These are phyloP conservation scores for Poeciliopsis gracilis DNA, from an alignment of 2,797 vertebrate genomes.

Conservation along the genomic window DNA sequence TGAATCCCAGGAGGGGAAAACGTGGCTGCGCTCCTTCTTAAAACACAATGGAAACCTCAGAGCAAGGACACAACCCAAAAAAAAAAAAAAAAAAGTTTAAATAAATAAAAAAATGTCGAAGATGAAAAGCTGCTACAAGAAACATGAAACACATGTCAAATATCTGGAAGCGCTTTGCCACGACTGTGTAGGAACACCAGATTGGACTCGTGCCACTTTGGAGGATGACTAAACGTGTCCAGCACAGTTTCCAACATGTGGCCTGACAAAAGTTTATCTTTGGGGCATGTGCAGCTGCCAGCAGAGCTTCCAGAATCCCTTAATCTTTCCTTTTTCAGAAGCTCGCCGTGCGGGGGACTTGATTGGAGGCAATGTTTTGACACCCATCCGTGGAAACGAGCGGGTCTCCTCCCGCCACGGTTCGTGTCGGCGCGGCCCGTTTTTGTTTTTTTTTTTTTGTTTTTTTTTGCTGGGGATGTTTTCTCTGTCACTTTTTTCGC, in stretches of 20 bases:
- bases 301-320: conserved; percentile 85
- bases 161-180: conserved; percentile 4
- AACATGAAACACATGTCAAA: not conserved
- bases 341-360: conserved; percentile 79
- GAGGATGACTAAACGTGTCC: conserved; percentile 87
- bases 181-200: conserved; percentile 35
- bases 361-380: conserved; percentile 85
- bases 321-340: conserved; percentile 84
- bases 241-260: conserved; percentile 82
- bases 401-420: conserved; percentile 66
- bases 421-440: conserved; percentile 66
- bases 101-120: not conserved
- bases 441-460: too few relatives aligned
- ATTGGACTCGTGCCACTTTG: conserved; percentile 80
- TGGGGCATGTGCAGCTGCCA: conserved; percentile 87
- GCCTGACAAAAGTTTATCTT: conserved; percentile 88
- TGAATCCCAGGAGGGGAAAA: not conserved
- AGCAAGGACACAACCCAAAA: not conserved
- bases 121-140: not conserved
- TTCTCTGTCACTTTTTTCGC: conserved; percentile 67
- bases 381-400: conserved; percentile 77
- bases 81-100: too few relatives aligned
- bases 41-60: not conserved
- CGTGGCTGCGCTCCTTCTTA: not conserved
- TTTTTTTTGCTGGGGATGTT: conserved; percentile 64